Evolutionary conservation across 2,888 invertebrate genomes (phyloP).

Genomic region (Argyra leucocephala): DNA sequence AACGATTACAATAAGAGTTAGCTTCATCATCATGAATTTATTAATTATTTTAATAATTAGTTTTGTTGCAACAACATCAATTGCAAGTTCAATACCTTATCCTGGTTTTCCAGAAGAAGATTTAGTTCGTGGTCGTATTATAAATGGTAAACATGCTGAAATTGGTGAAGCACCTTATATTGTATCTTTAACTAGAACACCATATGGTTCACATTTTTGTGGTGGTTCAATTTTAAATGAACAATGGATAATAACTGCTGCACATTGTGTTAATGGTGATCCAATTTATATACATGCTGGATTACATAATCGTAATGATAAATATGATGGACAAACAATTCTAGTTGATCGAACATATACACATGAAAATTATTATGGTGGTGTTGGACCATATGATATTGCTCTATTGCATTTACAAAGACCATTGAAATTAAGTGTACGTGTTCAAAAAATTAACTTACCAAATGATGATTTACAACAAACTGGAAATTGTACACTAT

Average conservation of each 20-base stretch:
- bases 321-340: slow-evolving; percentile 26
- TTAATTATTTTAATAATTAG: not conserved
- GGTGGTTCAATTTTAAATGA: slow-evolving; percentile 39
- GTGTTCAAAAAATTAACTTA: slow-evolving; percentile 14
- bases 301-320: slow-evolving; percentile 31
- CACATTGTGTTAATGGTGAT: slow-evolving; percentile 30
- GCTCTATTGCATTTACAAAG: slow-evolving; percentile 41
- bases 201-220: slow-evolving; percentile 32
- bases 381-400: slow-evolving; percentile 47
- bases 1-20: no score
- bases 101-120: slow-evolving; percentile 5
- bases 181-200: slow-evolving; percentile 34
- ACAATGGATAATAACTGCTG: slow-evolving; percentile 39
- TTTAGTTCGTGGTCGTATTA: slow-evolving; percentile 30
- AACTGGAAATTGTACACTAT: slow-evolving; percentile 18
- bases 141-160: slow-evolving; percentile 35
- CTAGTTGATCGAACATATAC: slow-evolving; percentile 31
- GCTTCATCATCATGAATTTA: not conserved
- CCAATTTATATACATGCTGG: slow-evolving; percentile 41
- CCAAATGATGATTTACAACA: slow-evolving; percentile 16
- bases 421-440: slow-evolving; percentile 29
- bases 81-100: not conserved
- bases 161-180: slow-evolving; percentile 43
- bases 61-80: not conserved
- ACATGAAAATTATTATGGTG: slow-evolving; percentile 37